Base-by-base conservation (phyloP, 2,888 invertebrate genomes). In the Drosophila limbata region DNA sequence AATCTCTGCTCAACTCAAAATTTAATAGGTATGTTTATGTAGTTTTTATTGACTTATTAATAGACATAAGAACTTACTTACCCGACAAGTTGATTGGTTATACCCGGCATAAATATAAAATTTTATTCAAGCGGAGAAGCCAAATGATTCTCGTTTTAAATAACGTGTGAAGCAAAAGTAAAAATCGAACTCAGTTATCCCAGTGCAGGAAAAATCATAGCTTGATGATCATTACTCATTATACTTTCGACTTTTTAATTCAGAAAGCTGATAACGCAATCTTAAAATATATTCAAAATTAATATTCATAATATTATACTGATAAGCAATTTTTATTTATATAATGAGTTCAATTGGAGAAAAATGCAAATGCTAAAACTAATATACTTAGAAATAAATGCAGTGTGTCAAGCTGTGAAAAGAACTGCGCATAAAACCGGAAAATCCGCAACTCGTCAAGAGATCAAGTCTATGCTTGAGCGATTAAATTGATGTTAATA, bases 31-130 rank as follows among this genome's bases (percentile, higher is more conserved):
- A 55, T 17, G 28, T 4, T 31, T 17, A 42, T 19, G 28, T 13
- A 13, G 2, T 42, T 42, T 15, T 40, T 42, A 42, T 42, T 42
- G 17, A 42, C 5, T 11, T 19, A 19, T 19, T 25, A 19, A 4
- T 13, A 42, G 0, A 4, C 19, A 5, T 33, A 13, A 31, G 3
- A 42, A 19, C 11, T 19, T 21, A 10, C 6, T 39, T 53, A 45
- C 5, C 37, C 37, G 35, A 19, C 4, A 33, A 50, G 25, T 63
- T 25, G 35, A 17, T 55, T 21, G 13, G 48, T 3, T 40, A 35
- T 42, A 50, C 63, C 63, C 63, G 19, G 42, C 40, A 42, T 59
- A 40, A 39, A 37, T 57, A 33, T 8, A 9, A 21, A 3, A 44
- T 3, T 17, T 25, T 10, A 52, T 35, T 33, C 60, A 15, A n/a